Percentiles rank a stretch among this genome's conserved stretches.
Evolutionary conservation across 2,797 vertebrate species (phyloP).

Genomic region (Enteromius anoplus): DNA sequence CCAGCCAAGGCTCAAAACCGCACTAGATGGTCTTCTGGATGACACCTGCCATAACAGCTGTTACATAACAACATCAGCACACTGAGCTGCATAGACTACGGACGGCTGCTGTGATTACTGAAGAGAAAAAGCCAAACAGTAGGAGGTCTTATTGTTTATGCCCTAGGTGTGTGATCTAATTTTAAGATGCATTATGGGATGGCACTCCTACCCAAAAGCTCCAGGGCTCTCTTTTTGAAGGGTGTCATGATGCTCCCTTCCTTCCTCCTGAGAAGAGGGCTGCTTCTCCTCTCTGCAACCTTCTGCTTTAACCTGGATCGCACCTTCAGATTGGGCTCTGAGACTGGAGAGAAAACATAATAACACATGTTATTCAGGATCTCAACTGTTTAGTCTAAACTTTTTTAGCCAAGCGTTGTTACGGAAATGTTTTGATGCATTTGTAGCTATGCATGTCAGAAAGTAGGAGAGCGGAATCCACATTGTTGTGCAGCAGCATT

Average conservation of each 20-base stretch:
- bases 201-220: constrained; percentile 74
- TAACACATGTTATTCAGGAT: neutral
- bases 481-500: constrained; percentile 4
- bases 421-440: neutral
- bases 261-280: constrained; percentile 63
- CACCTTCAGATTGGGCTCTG: constrained; percentile 69
- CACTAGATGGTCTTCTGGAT: constrained; percentile 31
- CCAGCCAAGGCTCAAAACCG: constrained; percentile 37
- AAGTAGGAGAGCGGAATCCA: neutral
- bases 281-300: constrained; percentile 68
- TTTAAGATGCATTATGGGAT: constrained; percentile 18
- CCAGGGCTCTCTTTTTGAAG: constrained; percentile 69
- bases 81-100: constrained; percentile 22
- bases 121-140: constrained; percentile 30
- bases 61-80: constrained; percentile 35
- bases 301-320: constrained; percentile 70
- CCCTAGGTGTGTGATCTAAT: constrained; percentile 16
- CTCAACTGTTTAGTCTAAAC: neutral
- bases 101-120: constrained; percentile 11
- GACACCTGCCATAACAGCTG: constrained; percentile 38
- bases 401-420: neutral
- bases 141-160: constrained; percentile 25
- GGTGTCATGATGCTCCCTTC: constrained; percentile 62
- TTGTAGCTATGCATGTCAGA: constrained; percentile 8
- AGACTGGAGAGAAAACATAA: constrained; percentile 50